Evolutionary conservation across 2,888 invertebrate species (phyloP), one percentile per base, ranked within the genome.

Genomic region (Parnassius orleans): DNA sequence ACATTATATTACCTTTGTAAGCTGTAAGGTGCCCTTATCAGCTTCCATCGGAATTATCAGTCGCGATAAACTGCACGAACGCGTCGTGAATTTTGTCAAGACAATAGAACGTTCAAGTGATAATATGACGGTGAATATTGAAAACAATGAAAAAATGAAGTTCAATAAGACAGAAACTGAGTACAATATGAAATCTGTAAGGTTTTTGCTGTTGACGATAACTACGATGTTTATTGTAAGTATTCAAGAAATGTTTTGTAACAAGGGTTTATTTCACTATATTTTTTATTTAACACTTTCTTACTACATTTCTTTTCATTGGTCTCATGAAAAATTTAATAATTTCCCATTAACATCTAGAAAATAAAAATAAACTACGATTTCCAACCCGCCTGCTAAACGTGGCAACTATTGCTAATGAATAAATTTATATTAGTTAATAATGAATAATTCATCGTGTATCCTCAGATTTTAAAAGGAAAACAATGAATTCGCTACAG

Each of bases 151-250:
- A 56, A 82, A 76, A 53, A 83, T 90, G 78, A 79, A 81, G 71
- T 81, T 90, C 41, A 81, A 70, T 9, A 90, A 89, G 63, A 81
- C 87, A 0, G 90, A 90, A 66, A 74, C 84, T 46, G 89, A 91
- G 53, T 90, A 90, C 74, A 88, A 87, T 57, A 85, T 90, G 90
- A 90, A 87, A 74, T 90, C 90, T 54, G 83, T 91, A 56, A 77
- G 88, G 64, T 90, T 90, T 81, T 81, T 91, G 3, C 71, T 90
- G 77, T 66, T 91, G 71, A 87, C 87, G 0, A 90, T 91, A 59
- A 90, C 90, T 0, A 72, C 83, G 3, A 90, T 91, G 90, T 91
- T 89, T 69, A 79, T 90, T 69, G 91, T 90, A 69, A 89, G 90
- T 89, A 75, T 14, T 57, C 44, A 50, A 10, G 9, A 11, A 11